phyloP scores from a whole-genome alignment of 2,113 vertebrate species.

The Plectropomus leopardus region DNA sequence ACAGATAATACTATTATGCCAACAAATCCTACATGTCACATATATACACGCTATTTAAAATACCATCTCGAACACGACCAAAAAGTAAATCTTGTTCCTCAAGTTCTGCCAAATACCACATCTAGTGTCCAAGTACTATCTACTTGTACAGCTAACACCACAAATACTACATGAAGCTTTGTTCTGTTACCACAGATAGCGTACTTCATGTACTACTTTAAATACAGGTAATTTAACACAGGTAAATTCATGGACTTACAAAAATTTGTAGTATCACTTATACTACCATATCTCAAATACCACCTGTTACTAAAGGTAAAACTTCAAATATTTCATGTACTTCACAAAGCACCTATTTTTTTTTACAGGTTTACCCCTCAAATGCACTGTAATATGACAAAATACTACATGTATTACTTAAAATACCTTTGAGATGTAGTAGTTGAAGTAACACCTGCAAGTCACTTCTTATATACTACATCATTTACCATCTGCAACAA shows the following conservation, averaged over 20 bases:
- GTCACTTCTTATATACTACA: background rate
- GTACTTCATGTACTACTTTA: no score
- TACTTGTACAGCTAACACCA: background rate
- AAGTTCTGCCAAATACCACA: background rate
- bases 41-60: no score
- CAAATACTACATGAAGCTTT: no score
- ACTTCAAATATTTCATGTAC: background rate
- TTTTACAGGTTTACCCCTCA: background rate
- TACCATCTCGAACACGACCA: no score
- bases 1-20: background rate
- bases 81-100: no score
- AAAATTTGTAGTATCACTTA: no score
- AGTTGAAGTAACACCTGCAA: background rate
- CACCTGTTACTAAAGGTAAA: conserved; percentile 85
- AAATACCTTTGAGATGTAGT: background rate
- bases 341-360: background rate
- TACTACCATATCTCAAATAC: conserved; percentile 85
- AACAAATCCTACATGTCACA: no score
- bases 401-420: background rate
- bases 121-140: background rate
- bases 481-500: no score
- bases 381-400: no score
- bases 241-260: no score
- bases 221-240: no score
- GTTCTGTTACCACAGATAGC: background rate